These are phyloP conservation scores for Apantesis nais DNA, from an alignment of 2,888 invertebrate genomes.

Conservation along the genomic window DNA sequence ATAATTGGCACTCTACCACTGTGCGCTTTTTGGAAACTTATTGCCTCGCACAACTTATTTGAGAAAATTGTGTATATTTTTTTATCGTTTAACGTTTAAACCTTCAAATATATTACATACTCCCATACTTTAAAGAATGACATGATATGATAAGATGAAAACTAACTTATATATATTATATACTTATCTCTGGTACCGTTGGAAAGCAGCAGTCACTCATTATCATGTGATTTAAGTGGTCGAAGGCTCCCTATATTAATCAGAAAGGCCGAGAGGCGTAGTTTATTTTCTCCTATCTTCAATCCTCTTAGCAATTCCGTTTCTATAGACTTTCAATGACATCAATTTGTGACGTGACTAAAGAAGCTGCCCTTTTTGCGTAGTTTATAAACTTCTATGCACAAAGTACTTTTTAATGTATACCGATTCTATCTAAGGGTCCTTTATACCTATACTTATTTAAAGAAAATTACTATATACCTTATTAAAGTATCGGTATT, in stretches of 20 bases:
- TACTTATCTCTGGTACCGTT: too few species aligned
- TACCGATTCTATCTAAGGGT: neutral
- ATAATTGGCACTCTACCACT: neutral
- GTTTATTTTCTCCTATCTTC: neutral
- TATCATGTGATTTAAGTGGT: neutral
- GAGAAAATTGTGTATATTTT: too few species aligned
- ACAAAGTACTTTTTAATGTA: neutral
- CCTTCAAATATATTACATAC: too few species aligned
- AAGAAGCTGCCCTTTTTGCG: neutral
- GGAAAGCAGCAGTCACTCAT: too few species aligned
- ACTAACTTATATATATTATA: too few species aligned
- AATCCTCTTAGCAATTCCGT: too few species aligned
- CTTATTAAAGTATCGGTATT: slow-evolving; percentile 9
- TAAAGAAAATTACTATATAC: too few species aligned
- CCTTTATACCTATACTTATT: neutral
- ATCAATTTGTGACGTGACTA: neutral
- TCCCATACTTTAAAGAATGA: too few species aligned
- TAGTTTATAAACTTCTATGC: neutral
- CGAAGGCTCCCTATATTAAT: neutral
- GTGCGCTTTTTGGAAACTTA: too few species aligned
- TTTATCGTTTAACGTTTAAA: too few species aligned
- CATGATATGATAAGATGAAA: too few species aligned
- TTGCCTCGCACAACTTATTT: too few species aligned
- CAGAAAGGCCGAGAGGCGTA: neutral
- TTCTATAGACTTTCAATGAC: neutral